These are phyloP conservation scores for Pollimyrus isidori DNA, from an alignment of 2,113 vertebrate genomes.

Conservation along the genomic window DNA sequence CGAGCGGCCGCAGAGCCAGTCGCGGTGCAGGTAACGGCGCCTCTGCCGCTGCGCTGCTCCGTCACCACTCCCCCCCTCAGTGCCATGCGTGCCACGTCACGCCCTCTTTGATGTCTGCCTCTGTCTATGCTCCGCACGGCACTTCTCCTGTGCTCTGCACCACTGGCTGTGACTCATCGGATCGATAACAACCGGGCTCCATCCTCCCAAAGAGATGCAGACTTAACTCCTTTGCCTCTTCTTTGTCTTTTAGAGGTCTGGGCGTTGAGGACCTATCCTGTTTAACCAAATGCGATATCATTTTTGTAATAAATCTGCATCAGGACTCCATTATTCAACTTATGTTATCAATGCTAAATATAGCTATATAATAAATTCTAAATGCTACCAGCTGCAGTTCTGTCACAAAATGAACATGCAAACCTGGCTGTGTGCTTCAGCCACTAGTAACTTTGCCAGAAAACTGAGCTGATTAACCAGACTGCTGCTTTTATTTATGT, in stretches of 20 bases:
- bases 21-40: neutral
- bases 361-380: slow-evolving; percentile 66
- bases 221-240: slow-evolving; percentile 42
- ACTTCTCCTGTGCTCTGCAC: slow-evolving; percentile 58
- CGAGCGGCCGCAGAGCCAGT: neutral
- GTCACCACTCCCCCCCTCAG: neutral
- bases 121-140: slow-evolving; percentile 36
- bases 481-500: neutral
- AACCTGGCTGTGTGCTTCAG: neutral
- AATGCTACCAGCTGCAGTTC: slow-evolving; percentile 46
- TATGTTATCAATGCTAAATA: slow-evolving; percentile 63
- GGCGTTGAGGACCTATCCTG: neutral
- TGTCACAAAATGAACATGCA: neutral
- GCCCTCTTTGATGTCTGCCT: slow-evolving; percentile 9
- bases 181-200: slow-evolving; percentile 55
- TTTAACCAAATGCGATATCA: neutral
- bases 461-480: neutral
- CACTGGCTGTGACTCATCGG: slow-evolving; percentile 60
- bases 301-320: slow-evolving; percentile 58
- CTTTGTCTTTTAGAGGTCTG: slow-evolving; percentile 52
- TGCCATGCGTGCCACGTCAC: neutral
- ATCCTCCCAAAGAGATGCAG: slow-evolving; percentile 29
- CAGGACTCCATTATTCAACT: slow-evolving; percentile 57
- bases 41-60: neutral
- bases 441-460: neutral